These are phyloP conservation scores for Macroramphosus scolopax DNA, from an alignment of 2,797 vertebrate species.

Conservation along the genomic window DNA sequence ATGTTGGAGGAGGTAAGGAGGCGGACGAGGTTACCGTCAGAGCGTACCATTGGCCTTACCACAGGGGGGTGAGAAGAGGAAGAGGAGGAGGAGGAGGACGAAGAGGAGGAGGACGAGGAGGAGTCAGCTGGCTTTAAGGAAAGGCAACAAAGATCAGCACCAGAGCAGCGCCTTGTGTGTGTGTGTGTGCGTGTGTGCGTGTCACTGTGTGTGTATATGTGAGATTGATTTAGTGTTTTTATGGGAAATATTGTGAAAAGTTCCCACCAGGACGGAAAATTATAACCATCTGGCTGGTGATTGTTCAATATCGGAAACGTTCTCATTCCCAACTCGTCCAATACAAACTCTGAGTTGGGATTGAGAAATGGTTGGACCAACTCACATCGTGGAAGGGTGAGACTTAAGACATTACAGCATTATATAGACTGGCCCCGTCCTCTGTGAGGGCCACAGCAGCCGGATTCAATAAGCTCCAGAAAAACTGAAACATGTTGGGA, in stretches of 20 bases:
- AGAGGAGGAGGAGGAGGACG: slow-evolving; percentile 78
- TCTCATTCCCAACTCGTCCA: too few species aligned
- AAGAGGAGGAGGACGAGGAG: slow-evolving; percentile 83
- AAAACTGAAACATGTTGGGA: slow-evolving; percentile 32
- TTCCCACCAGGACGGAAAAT: too few species aligned
- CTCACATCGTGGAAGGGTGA: too few species aligned
- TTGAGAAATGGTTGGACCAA: too few species aligned
- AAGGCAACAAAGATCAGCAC: slow-evolving; percentile 99
- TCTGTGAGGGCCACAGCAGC: slow-evolving; percentile 18
- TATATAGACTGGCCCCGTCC: too few species aligned
- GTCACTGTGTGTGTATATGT: slow-evolving; percentile 20
- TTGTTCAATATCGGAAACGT: too few species aligned
- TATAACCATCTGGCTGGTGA: too few species aligned
- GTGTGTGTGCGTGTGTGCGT: slow-evolving; percentile 19
- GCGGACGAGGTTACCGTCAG: slow-evolving; percentile 78
- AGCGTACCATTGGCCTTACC: slow-evolving; percentile 93
- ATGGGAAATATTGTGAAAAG: too few species aligned
- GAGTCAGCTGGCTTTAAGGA: slow-evolving; percentile 99
- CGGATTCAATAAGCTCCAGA: slow-evolving; percentile 1
- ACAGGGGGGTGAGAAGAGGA: slow-evolving; percentile 93
- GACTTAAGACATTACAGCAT: too few species aligned
- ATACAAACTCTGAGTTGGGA: too few species aligned
- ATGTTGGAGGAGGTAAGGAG: slow-evolving; percentile 61
- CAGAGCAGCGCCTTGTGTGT: slow-evolving; percentile 81
- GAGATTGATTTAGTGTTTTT: too few species aligned